A percentile compares a stretch with the other conserved stretches of the same genome.
These are phyloP conservation scores for Enteromius afrohamiltoni DNA, from an alignment of 2,797 vertebrate species.

Conservation along the genomic window DNA sequence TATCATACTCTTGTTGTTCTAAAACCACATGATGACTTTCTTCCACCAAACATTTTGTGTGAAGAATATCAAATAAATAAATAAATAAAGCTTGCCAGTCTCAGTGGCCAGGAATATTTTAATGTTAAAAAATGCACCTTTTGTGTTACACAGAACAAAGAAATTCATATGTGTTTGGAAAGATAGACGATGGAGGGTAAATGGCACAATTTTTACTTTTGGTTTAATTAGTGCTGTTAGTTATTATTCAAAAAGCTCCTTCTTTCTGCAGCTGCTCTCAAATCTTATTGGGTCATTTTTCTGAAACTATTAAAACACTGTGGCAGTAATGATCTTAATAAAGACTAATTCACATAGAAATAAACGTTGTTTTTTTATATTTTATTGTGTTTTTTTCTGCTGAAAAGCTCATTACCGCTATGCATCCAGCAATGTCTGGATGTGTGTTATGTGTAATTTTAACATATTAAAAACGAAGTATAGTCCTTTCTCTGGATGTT, in stretches of 20 bases:
- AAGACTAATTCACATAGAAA: not conserved
- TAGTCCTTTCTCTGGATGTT: not conserved
- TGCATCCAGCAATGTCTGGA: not conserved
- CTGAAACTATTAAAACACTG: not conserved
- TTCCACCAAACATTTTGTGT: not conserved
- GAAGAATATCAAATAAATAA: not conserved
- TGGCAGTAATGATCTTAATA: not conserved
- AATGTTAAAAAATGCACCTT: not conserved
- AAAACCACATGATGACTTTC: not conserved
- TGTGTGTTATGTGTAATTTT: not conserved
- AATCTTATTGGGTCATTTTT: not conserved
- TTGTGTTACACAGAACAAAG: not conserved
- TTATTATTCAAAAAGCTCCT: not conserved
- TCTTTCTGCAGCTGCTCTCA: not conserved
- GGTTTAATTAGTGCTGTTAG: not conserved
- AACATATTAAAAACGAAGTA: not conserved
- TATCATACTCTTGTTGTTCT: not conserved
- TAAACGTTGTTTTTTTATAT: not conserved
- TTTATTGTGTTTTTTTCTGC: not conserved
- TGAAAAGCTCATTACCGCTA: not conserved
- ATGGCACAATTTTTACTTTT: not conserved
- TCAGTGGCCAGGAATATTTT: not conserved
- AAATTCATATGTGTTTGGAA: not conserved
- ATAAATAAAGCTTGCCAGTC: not conserved
- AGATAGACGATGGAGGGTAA: slow-evolving; percentile 1